Conservation (phyloP, 2,888 invertebrate genomes). For the Cecidostiba fungosa region DNA sequence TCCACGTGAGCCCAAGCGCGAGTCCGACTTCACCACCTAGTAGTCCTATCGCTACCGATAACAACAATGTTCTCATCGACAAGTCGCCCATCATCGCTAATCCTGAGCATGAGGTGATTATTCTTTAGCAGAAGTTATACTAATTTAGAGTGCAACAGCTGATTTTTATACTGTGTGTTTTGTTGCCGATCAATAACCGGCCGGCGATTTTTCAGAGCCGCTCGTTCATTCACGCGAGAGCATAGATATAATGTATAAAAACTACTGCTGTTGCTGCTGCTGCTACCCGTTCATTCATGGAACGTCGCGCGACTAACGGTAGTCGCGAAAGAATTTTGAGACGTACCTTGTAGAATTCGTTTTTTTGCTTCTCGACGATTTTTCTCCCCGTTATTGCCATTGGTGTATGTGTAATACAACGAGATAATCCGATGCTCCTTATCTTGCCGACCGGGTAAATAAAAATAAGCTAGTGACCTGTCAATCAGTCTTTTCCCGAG, state of each 20-base stretch:
- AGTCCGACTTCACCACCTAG: constrained; percentile 79
- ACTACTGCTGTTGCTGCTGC: too few species aligned
- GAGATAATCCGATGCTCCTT: not conserved
- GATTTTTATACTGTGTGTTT: not conserved
- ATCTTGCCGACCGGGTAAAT: not conserved
- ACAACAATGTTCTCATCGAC: constrained; percentile 69
- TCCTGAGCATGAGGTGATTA: constrained; percentile 74
- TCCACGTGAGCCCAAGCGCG: constrained; percentile 81
- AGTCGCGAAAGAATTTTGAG: constrained; percentile 26
- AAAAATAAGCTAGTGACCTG: not conserved
- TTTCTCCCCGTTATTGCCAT: not conserved
- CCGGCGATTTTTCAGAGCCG: too few species aligned
- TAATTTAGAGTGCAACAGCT: not conserved
- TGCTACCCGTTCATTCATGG: constrained; percentile 22
- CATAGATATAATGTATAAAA: not conserved
- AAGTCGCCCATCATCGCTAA: constrained; percentile 77
- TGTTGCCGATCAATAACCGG: not conserved
- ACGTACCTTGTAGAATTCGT: not conserved
- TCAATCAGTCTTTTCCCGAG: not conserved
- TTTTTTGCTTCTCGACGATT: not conserved
- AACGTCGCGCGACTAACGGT: not conserved
- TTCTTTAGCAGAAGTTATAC: not conserved
- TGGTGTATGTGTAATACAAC: not conserved
- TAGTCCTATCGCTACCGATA: constrained; percentile 74
- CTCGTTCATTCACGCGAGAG: not conserved